A percentile compares a stretch with the other conserved stretches of the same genome.
Conservation (phyloP, 2,888 invertebrate species). For the Dolomedes plantarius region DNA sequence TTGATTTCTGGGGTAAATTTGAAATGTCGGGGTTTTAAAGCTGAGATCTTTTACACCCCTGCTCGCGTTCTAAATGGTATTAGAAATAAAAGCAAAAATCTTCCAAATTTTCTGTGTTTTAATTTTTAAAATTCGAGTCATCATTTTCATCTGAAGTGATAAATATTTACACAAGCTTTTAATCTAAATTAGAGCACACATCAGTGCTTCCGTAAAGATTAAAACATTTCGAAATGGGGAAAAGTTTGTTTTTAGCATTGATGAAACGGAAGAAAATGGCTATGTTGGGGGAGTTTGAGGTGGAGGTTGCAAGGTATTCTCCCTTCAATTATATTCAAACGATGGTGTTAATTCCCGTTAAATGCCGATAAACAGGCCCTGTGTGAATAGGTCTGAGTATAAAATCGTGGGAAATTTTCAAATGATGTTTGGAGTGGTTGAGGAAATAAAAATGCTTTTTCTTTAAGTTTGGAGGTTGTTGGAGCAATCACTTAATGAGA, state of each 20-base stretch:
- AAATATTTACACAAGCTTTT: background rate
- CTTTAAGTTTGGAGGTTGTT: constrained; percentile 31
- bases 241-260: background rate
- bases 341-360: constrained; percentile 36
- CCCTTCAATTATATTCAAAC: constrained; percentile 7
- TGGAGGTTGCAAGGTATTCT: background rate
- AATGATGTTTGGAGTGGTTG: constrained; percentile 32
- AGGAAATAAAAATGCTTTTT: constrained; percentile 32
- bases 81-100: too few relatives aligned
- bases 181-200: background rate
- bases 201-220: background rate
- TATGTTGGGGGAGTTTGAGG: constrained; percentile 15
- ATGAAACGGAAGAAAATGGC: constrained; percentile 30
- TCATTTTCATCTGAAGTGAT: background rate
- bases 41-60: too few relatives aligned
- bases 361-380: constrained; percentile 14
- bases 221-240: background rate
- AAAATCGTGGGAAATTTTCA: constrained; percentile 61
- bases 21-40: too few relatives aligned
- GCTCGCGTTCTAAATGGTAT: too few relatives aligned
- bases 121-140: too few relatives aligned
- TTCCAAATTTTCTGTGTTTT: too few relatives aligned
- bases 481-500: constrained; percentile 65
- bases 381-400: constrained; percentile 2
- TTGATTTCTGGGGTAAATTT: too few relatives aligned